Percentiles rank a stretch among this genome's conserved stretches.
These are phyloP conservation scores for Peromyscus nudipes DNA, from an alignment of 2,797 vertebrate species.

Conservation along the genomic window DNA sequence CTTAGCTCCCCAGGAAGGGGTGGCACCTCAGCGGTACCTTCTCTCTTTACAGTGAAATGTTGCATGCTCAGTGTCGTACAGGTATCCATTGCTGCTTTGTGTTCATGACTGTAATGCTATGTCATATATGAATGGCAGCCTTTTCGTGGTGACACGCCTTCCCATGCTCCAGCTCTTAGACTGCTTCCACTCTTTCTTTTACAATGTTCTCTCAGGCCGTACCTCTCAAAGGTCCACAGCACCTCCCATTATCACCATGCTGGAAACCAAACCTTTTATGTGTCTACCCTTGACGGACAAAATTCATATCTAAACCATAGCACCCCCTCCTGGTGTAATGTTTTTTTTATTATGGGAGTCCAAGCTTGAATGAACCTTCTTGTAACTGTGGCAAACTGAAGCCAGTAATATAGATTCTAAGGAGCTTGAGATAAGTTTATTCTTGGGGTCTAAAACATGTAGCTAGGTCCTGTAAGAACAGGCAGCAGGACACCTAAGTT, in stretches of 20 bases:
- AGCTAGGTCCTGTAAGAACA: neutral
- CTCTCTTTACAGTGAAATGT: neutral
- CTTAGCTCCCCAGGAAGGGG: neutral
- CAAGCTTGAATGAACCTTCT: neutral
- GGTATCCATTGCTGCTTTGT: neutral
- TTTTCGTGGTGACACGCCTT: neutral
- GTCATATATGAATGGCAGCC: neutral
- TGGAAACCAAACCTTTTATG: neutral
- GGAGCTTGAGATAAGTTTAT: neutral
- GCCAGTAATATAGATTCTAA: neutral
- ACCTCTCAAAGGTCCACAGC: neutral
- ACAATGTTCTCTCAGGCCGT: neutral
- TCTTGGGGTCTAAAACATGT: neutral
- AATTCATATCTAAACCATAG: neutral
- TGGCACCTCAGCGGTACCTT: too few species aligned
- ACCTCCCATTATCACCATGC: neutral
- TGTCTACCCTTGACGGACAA: neutral
- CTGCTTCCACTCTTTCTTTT: neutral
- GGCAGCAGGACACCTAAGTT: constrained; percentile 23
- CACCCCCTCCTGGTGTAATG: neutral
- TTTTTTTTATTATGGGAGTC: neutral
- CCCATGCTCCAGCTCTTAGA: neutral
- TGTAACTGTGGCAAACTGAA: neutral
- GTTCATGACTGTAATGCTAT: neutral
- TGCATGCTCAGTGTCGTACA: neutral